A percentile compares a stretch with the other conserved stretches of the same genome.
Evolutionary conservation across 2,888 invertebrate species (phyloP).

Genomic region (Lottia scabra): DNA sequence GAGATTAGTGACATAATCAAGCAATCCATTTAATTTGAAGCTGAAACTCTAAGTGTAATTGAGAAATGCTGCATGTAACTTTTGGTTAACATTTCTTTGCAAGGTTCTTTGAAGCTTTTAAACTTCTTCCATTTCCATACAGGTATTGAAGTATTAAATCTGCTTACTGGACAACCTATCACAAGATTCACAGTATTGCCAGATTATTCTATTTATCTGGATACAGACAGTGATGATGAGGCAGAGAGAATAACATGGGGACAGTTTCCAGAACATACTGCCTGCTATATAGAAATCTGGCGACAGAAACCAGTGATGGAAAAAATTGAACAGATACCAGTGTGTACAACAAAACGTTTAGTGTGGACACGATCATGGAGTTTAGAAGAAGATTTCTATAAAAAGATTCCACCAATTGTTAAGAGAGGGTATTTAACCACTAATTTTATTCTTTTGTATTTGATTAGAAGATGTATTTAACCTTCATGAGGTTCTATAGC

Average conservation of each 20-base stretch:
- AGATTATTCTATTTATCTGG: slow-evolving; percentile 48
- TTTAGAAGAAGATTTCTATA: slow-evolving; percentile 53
- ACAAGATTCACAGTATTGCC: slow-evolving; percentile 47
- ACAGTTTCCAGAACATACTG: slow-evolving; percentile 44
- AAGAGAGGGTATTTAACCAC: slow-evolving; percentile 49
- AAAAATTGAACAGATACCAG: slow-evolving; percentile 51
- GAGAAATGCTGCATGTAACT: no score
- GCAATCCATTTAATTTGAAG: no score
- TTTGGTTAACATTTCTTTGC: no score
- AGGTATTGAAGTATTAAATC: slow-evolving; percentile 58
- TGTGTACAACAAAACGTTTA: slow-evolving; percentile 55
- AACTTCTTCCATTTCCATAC: slow-evolving; percentile 28
- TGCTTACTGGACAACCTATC: slow-evolving; percentile 58
- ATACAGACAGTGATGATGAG: slow-evolving; percentile 54
- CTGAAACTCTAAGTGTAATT: no score
- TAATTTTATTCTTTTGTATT: no score
- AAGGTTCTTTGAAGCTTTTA: no score
- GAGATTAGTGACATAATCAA: no score
- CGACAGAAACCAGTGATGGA: slow-evolving; percentile 50
- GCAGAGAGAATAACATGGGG: slow-evolving; percentile 53
- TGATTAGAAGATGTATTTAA: no score
- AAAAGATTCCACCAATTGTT: slow-evolving; percentile 58
- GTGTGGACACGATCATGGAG: slow-evolving; percentile 57
- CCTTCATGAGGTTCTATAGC: no score
- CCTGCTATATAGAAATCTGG: slow-evolving; percentile 56